Evolutionary conservation across 1,140 invertebrate species (phyloP).

Genomic region (Brachionus paranguensis): DNA sequence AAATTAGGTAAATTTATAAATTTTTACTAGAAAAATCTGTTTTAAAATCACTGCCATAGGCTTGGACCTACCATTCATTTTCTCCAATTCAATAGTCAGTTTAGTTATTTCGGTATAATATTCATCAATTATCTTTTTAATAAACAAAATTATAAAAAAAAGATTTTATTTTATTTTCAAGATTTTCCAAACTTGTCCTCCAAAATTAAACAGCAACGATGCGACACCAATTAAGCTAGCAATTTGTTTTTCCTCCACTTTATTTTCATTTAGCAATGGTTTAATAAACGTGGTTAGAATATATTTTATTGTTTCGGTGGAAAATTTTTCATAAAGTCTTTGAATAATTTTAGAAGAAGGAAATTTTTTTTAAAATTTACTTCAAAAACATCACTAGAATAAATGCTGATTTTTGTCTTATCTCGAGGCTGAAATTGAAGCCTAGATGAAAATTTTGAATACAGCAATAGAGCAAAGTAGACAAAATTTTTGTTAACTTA

Average conservation of each 20-base stretch:
- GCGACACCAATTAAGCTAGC: neutral
- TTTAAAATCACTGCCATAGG: neutral
- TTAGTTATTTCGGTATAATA: neutral
- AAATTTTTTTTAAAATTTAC: neutral
- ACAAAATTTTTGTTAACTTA: constrained; percentile 18
- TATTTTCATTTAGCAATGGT: neutral
- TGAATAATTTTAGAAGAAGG: neutral
- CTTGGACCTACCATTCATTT: neutral
- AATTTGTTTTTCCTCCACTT: neutral
- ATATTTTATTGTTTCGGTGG: constrained; percentile 4
- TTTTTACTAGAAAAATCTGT: neutral
- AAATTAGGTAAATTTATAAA: neutral
- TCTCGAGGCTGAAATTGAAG: neutral
- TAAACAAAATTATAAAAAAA: neutral
- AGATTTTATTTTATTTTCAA: neutral
- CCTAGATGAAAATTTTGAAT: neutral
- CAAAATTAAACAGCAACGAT: neutral
- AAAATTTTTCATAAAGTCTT: neutral
- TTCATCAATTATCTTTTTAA: neutral
- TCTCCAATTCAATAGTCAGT: neutral
- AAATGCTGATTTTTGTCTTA: constrained; percentile 8
- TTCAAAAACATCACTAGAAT: constrained; percentile 6
- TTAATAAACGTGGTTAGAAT: neutral
- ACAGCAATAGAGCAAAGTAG: neutral
- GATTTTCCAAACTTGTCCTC: neutral